Percentiles rank a stretch among this genome's conserved stretches.
Evolutionary conservation across 2,888 invertebrate species (phyloP).

Genomic region (Belgica antarctica): DNA sequence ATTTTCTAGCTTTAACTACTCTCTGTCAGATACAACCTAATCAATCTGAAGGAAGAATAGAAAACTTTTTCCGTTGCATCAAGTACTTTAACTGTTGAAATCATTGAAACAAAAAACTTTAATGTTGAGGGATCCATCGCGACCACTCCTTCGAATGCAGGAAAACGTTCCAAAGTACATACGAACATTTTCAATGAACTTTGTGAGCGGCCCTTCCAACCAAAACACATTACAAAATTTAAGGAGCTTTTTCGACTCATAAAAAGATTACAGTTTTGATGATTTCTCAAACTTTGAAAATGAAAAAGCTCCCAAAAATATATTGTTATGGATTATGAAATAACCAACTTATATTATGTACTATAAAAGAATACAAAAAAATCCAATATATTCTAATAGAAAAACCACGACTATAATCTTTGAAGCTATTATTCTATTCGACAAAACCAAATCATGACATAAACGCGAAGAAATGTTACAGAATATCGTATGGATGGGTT

Average conservation of each 20-base stretch:
- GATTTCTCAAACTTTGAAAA: no score
- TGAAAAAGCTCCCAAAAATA: slow-evolving; percentile 5
- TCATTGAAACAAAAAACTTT: background rate
- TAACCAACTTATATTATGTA: slow-evolving; percentile 34
- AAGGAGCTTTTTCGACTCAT: slow-evolving; percentile 3
- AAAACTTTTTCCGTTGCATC: background rate
- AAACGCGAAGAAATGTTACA: background rate
- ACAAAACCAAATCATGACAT: background rate
- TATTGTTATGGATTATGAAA: slow-evolving; percentile 6
- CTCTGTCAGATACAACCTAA: background rate
- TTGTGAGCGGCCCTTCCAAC: background rate
- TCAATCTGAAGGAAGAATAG: slow-evolving; percentile 5
- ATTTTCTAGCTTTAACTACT: slow-evolving; percentile 1
- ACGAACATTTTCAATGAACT: background rate
- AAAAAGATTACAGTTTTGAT: background rate
- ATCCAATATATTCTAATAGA: slow-evolving; percentile 42
- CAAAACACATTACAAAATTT: background rate
- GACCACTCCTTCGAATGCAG: no score
- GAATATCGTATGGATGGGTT: slow-evolving; percentile 20
- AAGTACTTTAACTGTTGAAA: slow-evolving; percentile 18
- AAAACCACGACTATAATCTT: slow-evolving; percentile 41
- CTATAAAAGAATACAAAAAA: slow-evolving; percentile 2
- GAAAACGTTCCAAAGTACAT: no score
- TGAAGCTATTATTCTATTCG: slow-evolving; percentile 9
- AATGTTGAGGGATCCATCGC: background rate